Percentiles rank a stretch among this genome's conserved stretches.
Conservation (phyloP, 1,140 invertebrate genomes). For the Heliconius nattereri region DNA sequence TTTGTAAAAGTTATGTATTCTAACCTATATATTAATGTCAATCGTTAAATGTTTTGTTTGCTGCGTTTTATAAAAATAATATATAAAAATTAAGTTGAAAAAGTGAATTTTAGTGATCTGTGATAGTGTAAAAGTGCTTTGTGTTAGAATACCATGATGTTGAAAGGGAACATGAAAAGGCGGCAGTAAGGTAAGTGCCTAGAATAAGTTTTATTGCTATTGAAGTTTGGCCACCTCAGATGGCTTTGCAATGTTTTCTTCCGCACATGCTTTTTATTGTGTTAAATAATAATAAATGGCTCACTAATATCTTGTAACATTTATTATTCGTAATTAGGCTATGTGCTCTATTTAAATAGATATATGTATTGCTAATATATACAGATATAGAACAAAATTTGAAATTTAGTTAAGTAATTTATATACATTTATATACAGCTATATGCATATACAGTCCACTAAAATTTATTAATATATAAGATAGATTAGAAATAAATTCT, state of each 20-base stretch:
- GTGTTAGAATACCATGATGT: background rate
- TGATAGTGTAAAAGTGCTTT: background rate
- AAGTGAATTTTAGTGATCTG: background rate
- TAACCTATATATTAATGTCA: conserved; percentile 33
- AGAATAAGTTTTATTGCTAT: conserved; percentile 39
- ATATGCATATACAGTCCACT: background rate
- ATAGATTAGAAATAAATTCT: too few relatives aligned
- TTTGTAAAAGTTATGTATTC: conserved; percentile 24
- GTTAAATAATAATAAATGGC: background rate
- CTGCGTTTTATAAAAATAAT: conserved; percentile 18
- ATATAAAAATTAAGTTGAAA: background rate
- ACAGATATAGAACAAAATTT: background rate
- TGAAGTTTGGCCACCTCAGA: background rate
- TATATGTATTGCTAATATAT: background rate
- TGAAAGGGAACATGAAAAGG: conserved; percentile 27
- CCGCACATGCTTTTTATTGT: background rate
- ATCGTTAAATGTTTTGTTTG: conserved; percentile 10
- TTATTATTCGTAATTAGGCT: background rate
- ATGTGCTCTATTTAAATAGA: background rate
- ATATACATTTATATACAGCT: too few relatives aligned
- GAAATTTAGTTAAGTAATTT: too few relatives aligned
- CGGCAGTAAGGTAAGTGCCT: conserved; percentile 49
- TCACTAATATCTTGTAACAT: background rate
- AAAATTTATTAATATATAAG: too few relatives aligned
- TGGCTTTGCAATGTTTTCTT: background rate